These are phyloP conservation scores for Xenopus tropicalis DNA, from an alignment of 2,113 vertebrate species.

Conservation along the genomic window UCB_Xtro_10.0 CM004446.2:114662001-114662500, in stretches of 20 bases:
- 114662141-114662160: background rate
- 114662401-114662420: background rate
- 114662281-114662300: background rate
- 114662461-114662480: background rate
- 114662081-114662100: background rate
- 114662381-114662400: constrained; percentile 32
- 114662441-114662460: background rate
- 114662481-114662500: constrained; percentile 5
- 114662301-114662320: constrained; percentile 9
- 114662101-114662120: no score
- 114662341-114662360: constrained; percentile 22
- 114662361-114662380: constrained; percentile 2
- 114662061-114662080: background rate
- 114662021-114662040: constrained; percentile 4
- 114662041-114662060: background rate
- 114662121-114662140: background rate
- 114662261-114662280: background rate
- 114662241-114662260: background rate
- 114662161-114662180: background rate
- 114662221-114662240: background rate
- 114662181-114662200: background rate
- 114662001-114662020: constrained; percentile 14
- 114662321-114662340: constrained; percentile 34
- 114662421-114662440: background rate
- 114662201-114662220: background rate